Base-by-base conservation (phyloP, 2,888 invertebrate species). In the Nycteola revayana region DNA sequence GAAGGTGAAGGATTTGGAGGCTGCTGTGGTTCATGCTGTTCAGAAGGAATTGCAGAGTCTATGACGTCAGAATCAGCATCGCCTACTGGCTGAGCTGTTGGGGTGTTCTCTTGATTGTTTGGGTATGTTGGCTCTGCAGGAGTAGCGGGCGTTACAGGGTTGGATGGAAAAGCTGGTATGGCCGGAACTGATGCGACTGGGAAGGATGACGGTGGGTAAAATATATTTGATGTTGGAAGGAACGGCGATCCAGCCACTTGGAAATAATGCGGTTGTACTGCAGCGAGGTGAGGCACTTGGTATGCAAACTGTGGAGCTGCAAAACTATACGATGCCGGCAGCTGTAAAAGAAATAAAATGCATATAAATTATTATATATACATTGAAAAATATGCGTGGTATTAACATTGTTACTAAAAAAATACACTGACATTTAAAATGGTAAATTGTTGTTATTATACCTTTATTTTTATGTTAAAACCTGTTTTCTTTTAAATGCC, bases 51-150 rank as follows among this genome's bases (percentile, higher is more conserved):
- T 1, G 83, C 79, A 3, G 87, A 84, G 24, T 88, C 87, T 21
- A 87, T 60, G 0, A 87, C 77, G n/a, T 82, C 58, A 1, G 82
- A 67, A 30, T 87, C 86, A 8, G 73, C 60, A 32, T 85, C 85
- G 2, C 79, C 79, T 0, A 62, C 42, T 7, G 66, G 58, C 28
- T 70, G 64, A 10, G 14, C 9, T 14, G 62, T 34, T 1, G 74
- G 66, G 6, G 30, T 25, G 26, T 41, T 60, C 0, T 66, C 61
- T 10, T 28, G 24, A 8, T 24, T 28, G 31, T 37, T 46, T 21
- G 64, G 46, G n/a, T 42, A 44, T 5, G 38, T 26, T 9, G 55
- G 49, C 5, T 24, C 23, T 7, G 44, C 37, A n/a, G 53, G 48
- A 14, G 37, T 29, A n/a, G 46, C 28, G 8, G 55, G 47, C 10